Evolutionary conservation across 2,113 vertebrate species (phyloP), one percentile per base, ranked within the genome.

Genomic region (Lontra canadensis): DNA sequence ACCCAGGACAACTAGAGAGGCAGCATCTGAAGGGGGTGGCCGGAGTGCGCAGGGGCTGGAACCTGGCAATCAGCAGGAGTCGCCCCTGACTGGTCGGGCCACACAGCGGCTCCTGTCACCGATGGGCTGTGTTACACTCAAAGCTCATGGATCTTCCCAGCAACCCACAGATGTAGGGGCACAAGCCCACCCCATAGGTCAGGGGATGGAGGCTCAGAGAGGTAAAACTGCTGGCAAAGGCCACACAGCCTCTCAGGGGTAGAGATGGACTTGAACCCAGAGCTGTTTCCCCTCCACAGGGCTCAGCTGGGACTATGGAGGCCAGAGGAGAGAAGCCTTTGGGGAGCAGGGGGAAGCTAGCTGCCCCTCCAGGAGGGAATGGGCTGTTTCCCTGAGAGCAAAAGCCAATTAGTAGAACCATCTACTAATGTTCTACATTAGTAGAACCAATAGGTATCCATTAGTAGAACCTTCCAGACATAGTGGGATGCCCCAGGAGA

Each of bases 391-490:
- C 65, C 65, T 93, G 14, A 1, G 34, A n/a, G 49, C 0, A 3
- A 90, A 69, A 31, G 88, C 63, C 47, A 44, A 25, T 55, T 55
- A 55, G 17, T 18, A 52, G 52, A 52, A 52, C 15, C 52, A 52
- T 52, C 52, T 52, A 52, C 52, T 17, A 17, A 52, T 15, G 52
- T 52, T 52, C 52, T 17, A 52, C 52, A 52, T 52, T 52, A 57
- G 63, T 23, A 47, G 71, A 49, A 59, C 52, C 52, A 23, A 49
- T 49, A 76, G 57, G 47, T 4, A 36, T 59, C 44, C 39, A 42
- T 42, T 6, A 74, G 39, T 47, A 93, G 95, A 93, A 76, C 39
- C 47, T 84, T 90, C 65, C 17, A 67, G 95, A 92, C 31, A n/a
- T 7, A 14, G 47, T 7, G 42, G 29, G 25, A 34, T 74, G 20